Conservation (phyloP, 2,888 invertebrate genomes). For the Drosophila austrosaltans region DNA sequence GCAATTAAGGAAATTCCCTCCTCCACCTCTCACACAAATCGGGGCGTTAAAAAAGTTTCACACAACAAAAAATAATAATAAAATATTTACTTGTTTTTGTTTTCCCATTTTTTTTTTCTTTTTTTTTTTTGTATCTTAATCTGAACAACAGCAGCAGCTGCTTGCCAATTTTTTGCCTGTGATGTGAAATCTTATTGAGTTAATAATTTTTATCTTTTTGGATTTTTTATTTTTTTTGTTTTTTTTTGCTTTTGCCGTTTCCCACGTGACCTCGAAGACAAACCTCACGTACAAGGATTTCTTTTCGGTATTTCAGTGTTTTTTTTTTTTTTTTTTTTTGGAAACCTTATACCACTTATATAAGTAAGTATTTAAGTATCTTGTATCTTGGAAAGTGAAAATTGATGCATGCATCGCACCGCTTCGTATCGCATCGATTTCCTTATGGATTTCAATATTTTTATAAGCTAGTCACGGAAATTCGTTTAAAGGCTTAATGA, state of each 20-base stretch:
- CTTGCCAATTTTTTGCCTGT: slow-evolving; percentile 9
- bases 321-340: slow-evolving; percentile 9
- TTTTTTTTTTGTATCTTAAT: slow-evolving; percentile 42
- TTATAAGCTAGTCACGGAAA: slow-evolving; percentile 76
- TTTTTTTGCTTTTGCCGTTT: slow-evolving; percentile 43
- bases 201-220: slow-evolving; percentile 30
- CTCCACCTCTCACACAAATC: slow-evolving; percentile 7
- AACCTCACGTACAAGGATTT: slow-evolving; percentile 79
- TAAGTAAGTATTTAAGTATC: slow-evolving; percentile 62
- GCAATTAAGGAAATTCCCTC: neutral
- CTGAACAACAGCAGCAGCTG: slow-evolving; percentile 34
- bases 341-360: slow-evolving; percentile 52
- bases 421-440: slow-evolving; percentile 53
- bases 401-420: slow-evolving; percentile 70
- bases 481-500: slow-evolving; percentile 68
- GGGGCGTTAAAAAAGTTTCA: slow-evolving; percentile 10
- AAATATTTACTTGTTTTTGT: slow-evolving; percentile 25
- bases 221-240: neutral
- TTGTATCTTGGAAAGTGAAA: slow-evolving; percentile 68
- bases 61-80: slow-evolving; percentile 42
- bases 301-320: slow-evolving; percentile 33
- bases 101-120: slow-evolving; percentile 35
- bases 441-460: slow-evolving; percentile 79
- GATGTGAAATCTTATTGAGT: slow-evolving; percentile 49
- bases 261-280: slow-evolving; percentile 74